Base-by-base conservation (phyloP, 1,140 invertebrate species). In the Yoshiicerus persimilis region DNA sequence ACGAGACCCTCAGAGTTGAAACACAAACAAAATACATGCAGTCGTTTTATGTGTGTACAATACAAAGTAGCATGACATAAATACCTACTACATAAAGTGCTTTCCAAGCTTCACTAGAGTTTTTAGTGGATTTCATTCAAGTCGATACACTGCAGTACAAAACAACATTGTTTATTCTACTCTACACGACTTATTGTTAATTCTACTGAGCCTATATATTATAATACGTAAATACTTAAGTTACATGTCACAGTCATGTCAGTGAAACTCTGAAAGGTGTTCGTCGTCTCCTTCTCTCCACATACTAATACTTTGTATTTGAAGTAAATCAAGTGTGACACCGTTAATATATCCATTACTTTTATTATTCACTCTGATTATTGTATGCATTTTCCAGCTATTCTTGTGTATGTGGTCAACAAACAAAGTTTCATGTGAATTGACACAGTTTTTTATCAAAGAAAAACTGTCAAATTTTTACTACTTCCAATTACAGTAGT, bases 111-210 rank as follows among this genome's bases (percentile, higher is more conserved):
- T 80, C 16, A 38, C 32, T 36, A 23, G 34, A 16, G 34, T 80
- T 80, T 80, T 80, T 80, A 80, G 75, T 80, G 16, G 75, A 80
- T 80, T 77, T 80, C 75, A 80, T 80, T 80, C 27, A 80, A 80
- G 75, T 32, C 32, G 36, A 32, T 10, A 70, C 66, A 32, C 66
- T 30, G 13, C 66, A 70, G 30, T 25, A 70, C 66, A 30, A 70
- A 70, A 27, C 66, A 70, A 27, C 66, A 32, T 30, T 70, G 32
- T 36, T 36, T 5, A 36, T 32, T 80, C 32, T 3, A 80, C 32
- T 80, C 75, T 34, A 36, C 75, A 34, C 47, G 20, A 56, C 47
- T 56, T 56, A 56, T 56, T 56, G 13, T 16, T 56, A 56, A 56
- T 56, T 56, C 47, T 56, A 56, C 47, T 56, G 16, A 56, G 47